A percentile compares a stretch with the other conserved stretches of the same genome.
Conservation (phyloP, 2,797 vertebrate species). For the Crypturellus tataupa region DNA sequence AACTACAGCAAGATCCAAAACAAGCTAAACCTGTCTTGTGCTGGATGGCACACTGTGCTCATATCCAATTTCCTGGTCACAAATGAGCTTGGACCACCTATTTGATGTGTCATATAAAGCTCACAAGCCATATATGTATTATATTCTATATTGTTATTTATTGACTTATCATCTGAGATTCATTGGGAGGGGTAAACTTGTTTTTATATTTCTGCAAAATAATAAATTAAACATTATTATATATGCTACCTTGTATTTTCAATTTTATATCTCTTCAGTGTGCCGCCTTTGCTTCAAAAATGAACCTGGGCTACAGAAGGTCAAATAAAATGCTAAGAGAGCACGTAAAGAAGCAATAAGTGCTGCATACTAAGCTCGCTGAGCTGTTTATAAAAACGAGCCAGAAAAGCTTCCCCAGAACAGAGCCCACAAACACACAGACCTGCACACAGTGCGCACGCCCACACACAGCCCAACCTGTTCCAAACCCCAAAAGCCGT, state of each 20-base stretch:
- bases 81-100: not conserved
- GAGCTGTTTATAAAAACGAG: not conserved
- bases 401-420: not conserved
- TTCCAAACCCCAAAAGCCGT: not conserved
- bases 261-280: not conserved
- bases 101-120: not conserved
- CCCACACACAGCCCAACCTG: not conserved
- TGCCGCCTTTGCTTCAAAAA: not conserved
- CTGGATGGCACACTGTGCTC: not conserved
- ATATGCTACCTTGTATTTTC: not conserved
- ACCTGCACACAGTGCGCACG: not conserved
- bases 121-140: accelerated
- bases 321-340: not conserved
- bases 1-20: not conserved
- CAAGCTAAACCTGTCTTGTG: not conserved
- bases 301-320: not conserved
- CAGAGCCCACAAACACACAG: not conserved
- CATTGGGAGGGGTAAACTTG: not conserved
- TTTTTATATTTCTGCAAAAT: not conserved
- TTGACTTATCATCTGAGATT: not conserved
- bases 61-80: not conserved
- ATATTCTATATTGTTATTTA: not conserved
- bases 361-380: not conserved
- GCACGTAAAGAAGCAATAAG: not conserved
- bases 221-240: not conserved